These are phyloP conservation scores for Lepidonotus clava DNA, from an alignment of 2,888 invertebrate genomes.

Conservation along the genomic window DNA sequence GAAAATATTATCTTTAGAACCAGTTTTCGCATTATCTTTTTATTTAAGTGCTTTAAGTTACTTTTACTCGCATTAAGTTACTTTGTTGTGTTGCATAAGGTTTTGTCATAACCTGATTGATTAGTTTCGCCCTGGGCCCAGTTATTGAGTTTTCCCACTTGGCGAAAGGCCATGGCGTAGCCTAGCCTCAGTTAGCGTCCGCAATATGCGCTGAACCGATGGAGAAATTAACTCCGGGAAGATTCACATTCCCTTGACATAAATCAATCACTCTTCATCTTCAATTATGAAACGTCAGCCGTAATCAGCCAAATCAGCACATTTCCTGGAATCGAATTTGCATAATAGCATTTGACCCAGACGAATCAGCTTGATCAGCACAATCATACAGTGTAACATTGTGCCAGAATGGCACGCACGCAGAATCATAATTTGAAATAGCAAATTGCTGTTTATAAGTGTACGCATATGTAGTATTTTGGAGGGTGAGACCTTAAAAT, in stretches of 20 bases:
- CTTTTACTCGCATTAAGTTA: neutral
- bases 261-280: neutral
- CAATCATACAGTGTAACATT: too few relatives aligned
- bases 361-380: too few relatives aligned
- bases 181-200: neutral
- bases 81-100: neutral
- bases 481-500: too few relatives aligned
- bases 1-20: neutral
- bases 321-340: too few relatives aligned
- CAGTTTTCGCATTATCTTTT: too few relatives aligned
- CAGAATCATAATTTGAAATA: too few relatives aligned
- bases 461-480: too few relatives aligned
- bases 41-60: too few relatives aligned
- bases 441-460: too few relatives aligned
- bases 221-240: neutral
- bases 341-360: too few relatives aligned
- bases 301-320: neutral
- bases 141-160: conserved; percentile 1
- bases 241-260: neutral
- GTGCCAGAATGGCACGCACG: too few relatives aligned
- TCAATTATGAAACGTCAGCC: neutral
- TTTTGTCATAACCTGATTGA: conserved; percentile 1
- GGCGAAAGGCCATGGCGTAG: too few relatives aligned
- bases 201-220: neutral
- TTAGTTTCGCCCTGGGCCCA: neutral